Conservation (phyloP, 2,888 invertebrate genomes). For the Agrilus cyanescens region DNA sequence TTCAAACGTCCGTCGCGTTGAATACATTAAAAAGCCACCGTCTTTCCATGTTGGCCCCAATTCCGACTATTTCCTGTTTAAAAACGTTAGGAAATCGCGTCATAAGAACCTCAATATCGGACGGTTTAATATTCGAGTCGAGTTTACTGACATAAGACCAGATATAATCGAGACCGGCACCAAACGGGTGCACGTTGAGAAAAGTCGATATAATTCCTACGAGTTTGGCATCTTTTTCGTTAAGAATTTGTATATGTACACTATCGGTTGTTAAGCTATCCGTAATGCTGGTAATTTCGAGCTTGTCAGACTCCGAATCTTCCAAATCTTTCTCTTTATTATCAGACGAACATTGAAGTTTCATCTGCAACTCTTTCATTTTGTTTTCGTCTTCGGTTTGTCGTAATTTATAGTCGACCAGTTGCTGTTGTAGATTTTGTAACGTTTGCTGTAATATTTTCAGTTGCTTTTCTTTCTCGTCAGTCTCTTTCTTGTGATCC, state of each 20-base stretch:
- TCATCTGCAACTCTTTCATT: constrained; percentile 39
- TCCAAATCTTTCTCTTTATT: constrained; percentile 35
- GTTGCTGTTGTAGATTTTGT: constrained; percentile 48
- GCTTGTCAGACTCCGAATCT: constrained; percentile 32
- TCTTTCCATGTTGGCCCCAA: constrained; percentile 75
- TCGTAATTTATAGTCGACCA: constrained; percentile 44
- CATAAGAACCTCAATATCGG: constrained; percentile 66
- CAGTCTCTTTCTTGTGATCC: constrained; percentile 66
- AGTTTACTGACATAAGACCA: constrained; percentile 82
- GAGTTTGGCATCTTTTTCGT: constrained; percentile 58
- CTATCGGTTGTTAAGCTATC: constrained; percentile 27
- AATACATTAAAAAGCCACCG: constrained; percentile 81
- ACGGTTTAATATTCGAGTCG: constrained; percentile 56
- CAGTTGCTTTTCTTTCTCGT: constrained; percentile 77
- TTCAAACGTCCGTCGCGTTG: constrained; percentile 7
- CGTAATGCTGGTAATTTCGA: constrained; percentile 23
- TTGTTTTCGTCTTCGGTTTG: constrained; percentile 43
- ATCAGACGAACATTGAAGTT: constrained; percentile 12
- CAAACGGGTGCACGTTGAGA: constrained; percentile 85
- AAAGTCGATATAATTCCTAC: constrained; percentile 82
- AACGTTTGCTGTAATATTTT: constrained; percentile 56
- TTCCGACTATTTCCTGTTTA: constrained; percentile 63
- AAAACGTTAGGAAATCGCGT: constrained; percentile 71
- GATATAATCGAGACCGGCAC: constrained; percentile 81
- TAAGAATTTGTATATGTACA: constrained; percentile 21